Evolutionary conservation across 2,888 invertebrate genomes (phyloP).

Genomic region (Chrysodeixis includens): DNA sequence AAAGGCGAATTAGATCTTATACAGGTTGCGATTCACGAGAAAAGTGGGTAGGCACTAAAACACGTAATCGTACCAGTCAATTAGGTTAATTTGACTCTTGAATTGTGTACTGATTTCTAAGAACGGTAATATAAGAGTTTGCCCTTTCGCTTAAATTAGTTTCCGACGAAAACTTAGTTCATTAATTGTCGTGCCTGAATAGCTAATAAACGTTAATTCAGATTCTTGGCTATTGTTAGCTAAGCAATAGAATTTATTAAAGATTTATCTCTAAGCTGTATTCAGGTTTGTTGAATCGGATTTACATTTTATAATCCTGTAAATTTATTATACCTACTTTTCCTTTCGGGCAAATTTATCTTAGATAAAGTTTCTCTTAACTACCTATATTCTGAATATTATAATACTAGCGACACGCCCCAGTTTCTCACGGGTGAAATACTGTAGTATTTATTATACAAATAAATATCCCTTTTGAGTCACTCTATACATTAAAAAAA

Average conservation of each 20-base stretch:
- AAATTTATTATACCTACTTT: background rate
- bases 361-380: no score
- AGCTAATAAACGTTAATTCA: constrained; percentile 35
- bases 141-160: constrained; percentile 51
- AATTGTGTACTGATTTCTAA: constrained; percentile 59
- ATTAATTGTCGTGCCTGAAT: constrained; percentile 49
- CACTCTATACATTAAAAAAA: no score
- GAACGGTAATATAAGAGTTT: constrained; percentile 48
- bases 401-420: no score
- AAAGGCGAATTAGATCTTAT: constrained; percentile 78
- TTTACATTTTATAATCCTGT: background rate
- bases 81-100: constrained; percentile 57
- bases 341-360: no score
- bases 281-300: background rate
- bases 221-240: constrained; percentile 14
- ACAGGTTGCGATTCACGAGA: constrained; percentile 50
- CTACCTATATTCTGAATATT: no score
- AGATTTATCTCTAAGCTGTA: background rate
- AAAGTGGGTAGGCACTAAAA: constrained; percentile 41
- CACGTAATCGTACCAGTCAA: constrained; percentile 53
- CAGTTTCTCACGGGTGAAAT: no score
- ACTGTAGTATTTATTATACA: no score
- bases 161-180: constrained; percentile 45
- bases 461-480: no score
- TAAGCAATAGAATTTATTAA: constrained; percentile 19